Percentiles rank a stretch among this genome's conserved stretches.
Conservation (phyloP, 2,113 vertebrate species). For the Alligator sinensis region DNA sequence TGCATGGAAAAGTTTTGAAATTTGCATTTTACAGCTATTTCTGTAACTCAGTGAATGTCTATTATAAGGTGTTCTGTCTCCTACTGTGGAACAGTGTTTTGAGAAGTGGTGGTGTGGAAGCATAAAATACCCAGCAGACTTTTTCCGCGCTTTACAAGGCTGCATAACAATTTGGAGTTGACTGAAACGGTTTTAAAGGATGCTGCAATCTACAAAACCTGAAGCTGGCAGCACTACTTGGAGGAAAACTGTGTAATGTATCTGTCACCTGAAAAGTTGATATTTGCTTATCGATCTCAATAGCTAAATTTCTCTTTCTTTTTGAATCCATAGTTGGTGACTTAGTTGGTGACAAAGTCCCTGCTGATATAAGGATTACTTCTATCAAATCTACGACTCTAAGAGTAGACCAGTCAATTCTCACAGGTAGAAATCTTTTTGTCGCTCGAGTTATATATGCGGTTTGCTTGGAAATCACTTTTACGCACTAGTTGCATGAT, state of each 20-base stretch:
- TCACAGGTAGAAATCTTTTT: constrained; percentile 87
- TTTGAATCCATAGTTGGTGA: constrained; percentile 89
- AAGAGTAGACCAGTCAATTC: constrained; percentile 97
- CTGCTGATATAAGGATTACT: constrained; percentile 96
- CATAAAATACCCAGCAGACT: not conserved
- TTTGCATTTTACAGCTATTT: not conserved
- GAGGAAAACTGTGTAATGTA: no score
- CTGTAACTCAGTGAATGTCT: not conserved
- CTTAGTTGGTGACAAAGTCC: constrained; percentile 98
- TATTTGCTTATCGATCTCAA: not conserved
- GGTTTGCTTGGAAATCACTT: not conserved
- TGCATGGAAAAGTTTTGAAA: not conserved
- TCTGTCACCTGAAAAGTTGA: not conserved
- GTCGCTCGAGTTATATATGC: not conserved
- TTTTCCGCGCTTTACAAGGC: not conserved
- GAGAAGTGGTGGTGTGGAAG: not conserved
- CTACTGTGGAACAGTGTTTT: not conserved
- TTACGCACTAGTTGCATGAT: not conserved
- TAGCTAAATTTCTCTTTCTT: not conserved
- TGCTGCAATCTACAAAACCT: not conserved
- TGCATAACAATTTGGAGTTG: not conserved
- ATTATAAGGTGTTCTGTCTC: not conserved
- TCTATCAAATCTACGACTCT: constrained; percentile 98
- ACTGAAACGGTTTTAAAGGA: not conserved
- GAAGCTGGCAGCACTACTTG: not conserved